A percentile compares a stretch with the other conserved stretches of the same genome.
phyloP scores from a whole-genome alignment of 2,113 vertebrate species.

The Corydoras maculifer region DNA sequence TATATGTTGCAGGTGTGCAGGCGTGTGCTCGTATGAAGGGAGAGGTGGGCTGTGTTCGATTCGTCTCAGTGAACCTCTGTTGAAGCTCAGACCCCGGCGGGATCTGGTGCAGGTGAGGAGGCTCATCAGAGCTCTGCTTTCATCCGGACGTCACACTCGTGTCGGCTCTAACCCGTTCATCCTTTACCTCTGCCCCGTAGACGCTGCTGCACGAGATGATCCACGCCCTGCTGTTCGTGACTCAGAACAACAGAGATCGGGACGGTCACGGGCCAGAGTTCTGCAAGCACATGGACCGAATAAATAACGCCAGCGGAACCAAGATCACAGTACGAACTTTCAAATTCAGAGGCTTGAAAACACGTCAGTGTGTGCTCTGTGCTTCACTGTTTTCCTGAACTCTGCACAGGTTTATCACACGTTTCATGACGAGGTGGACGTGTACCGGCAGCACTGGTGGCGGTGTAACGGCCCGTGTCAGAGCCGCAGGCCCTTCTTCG shows the following conservation, averaged over 20 bases:
- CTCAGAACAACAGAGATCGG: constrained; percentile 83
- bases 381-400: no score
- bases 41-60: constrained; percentile 88
- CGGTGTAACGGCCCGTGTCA: constrained; percentile 84
- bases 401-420: constrained; percentile 75
- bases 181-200: constrained; percentile 53
- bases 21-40: constrained; percentile 87
- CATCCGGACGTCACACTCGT: background rate
- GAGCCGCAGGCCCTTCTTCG: constrained; percentile 72
- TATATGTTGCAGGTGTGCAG: constrained; percentile 75
- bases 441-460: constrained; percentile 96
- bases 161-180: no score
- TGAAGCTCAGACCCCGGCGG: constrained; percentile 85
- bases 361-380: no score
- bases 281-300: constrained; percentile 89
- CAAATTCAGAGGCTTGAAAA: background rate
- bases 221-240: constrained; percentile 93
- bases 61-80: constrained; percentile 85
- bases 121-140: background rate
- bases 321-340: constrained; percentile 74
- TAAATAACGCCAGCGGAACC: constrained; percentile 81
- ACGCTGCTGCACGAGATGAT: constrained; percentile 98
- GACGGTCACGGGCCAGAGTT: constrained; percentile 92
- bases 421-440: constrained; percentile 84
- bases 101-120: constrained; percentile 83